Evolutionary conservation across 2,888 invertebrate species (phyloP).

Genomic region (Nudaria mundana): DNA sequence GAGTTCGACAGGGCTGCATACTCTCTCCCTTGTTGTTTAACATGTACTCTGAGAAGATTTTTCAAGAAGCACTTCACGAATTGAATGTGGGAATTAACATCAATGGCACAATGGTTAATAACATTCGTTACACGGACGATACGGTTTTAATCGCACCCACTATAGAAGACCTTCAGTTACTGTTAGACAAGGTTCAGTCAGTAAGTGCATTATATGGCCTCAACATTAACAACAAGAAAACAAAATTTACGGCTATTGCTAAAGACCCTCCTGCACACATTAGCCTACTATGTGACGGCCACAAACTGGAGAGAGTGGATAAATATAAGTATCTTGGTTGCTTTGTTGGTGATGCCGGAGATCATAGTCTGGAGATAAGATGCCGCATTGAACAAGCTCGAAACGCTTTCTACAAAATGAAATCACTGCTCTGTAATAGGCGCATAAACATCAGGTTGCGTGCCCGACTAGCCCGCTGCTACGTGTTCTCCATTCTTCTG

Average conservation of each 20-base stretch:
- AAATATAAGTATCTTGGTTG: background rate
- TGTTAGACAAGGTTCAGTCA: background rate
- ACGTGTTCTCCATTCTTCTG: background rate
- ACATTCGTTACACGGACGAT: background rate
- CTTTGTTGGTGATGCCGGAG: background rate
- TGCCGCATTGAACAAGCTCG: background rate
- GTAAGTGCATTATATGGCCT: background rate
- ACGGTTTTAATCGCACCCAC: background rate
- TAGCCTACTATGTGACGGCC: background rate
- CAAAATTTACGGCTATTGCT: background rate
- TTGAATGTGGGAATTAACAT: background rate
- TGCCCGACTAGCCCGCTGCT: background rate
- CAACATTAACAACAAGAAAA: background rate
- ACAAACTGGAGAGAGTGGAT: background rate
- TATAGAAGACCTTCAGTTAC: background rate
- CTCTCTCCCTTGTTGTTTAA: background rate
- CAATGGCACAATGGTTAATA: background rate
- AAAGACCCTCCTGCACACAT: background rate
- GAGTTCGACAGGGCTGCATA: slow-evolving; percentile 1
- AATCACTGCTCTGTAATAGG: background rate
- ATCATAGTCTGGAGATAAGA: background rate
- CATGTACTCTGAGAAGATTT: no score
- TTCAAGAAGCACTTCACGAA: background rate
- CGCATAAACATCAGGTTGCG: background rate
- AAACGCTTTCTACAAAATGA: background rate